Evolutionary conservation across 2,797 vertebrate genomes (phyloP).

Genomic region (Poeciliopsis paucimaculata): DNA sequence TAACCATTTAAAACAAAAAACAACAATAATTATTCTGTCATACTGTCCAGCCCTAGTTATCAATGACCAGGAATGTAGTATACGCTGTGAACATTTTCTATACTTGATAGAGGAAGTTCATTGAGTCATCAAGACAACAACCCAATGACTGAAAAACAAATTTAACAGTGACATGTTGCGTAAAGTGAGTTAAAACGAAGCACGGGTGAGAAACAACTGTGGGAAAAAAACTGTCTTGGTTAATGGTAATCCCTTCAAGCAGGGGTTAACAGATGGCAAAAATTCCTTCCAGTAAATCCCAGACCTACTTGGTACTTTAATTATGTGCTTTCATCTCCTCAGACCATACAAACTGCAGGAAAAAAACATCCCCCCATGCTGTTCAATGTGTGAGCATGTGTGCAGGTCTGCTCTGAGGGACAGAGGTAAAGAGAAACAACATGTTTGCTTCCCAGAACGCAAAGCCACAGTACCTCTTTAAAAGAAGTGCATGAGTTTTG

Average conservation of each 20-base stretch:
- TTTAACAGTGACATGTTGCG: slow-evolving; percentile 33
- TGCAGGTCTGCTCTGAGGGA: slow-evolving; percentile 44
- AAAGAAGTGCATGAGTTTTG: slow-evolving; percentile 56
- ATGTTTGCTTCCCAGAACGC: slow-evolving; percentile 65
- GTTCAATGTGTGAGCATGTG: slow-evolving; percentile 58
- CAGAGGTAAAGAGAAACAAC: slow-evolving; percentile 36
- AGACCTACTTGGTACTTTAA: slow-evolving; percentile 79
- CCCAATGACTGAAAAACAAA: slow-evolving; percentile 24
- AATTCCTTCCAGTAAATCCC: slow-evolving; percentile 75
- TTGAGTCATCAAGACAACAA: not conserved
- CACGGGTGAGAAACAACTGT: slow-evolving; percentile 33
- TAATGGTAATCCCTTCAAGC: slow-evolving; percentile 64
- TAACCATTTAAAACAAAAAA: too few species aligned
- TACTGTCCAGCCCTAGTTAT: not conserved
- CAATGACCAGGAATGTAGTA: not conserved
- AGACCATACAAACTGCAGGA: slow-evolving; percentile 72
- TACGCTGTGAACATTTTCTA: not conserved
- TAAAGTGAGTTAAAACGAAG: slow-evolving; percentile 32
- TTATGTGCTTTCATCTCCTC: slow-evolving; percentile 78
- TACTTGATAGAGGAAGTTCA: not conserved
- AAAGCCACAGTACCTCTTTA: slow-evolving; percentile 60
- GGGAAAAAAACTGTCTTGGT: slow-evolving; percentile 40
- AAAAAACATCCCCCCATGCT: slow-evolving; percentile 73
- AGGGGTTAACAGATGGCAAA: slow-evolving; percentile 68
- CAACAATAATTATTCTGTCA: too few species aligned